A percentile compares a stretch with the other conserved stretches of the same genome.
phyloP scores from a whole-genome alignment of 2,797 vertebrate genomes.

The Anabacerthia variegaticeps region DNA sequence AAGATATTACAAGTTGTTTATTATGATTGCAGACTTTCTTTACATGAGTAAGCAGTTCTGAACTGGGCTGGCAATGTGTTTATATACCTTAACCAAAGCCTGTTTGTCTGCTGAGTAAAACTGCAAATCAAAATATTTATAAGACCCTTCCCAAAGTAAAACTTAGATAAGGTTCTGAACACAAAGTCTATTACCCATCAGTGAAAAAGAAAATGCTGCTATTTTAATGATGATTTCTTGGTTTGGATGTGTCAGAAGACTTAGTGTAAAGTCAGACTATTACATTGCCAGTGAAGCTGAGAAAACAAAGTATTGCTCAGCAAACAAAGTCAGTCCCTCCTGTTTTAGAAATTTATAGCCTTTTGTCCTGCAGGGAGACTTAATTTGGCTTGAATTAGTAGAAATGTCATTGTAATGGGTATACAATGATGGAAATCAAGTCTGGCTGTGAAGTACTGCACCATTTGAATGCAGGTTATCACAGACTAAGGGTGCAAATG shows the following conservation, averaged over 20 bases:
- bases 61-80: not conserved
- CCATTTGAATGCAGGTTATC: not conserved
- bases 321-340: not conserved
- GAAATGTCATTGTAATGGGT: not conserved
- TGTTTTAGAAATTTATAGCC: not conserved
- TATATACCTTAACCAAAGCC: not conserved
- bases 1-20: not conserved
- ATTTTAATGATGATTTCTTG: not conserved
- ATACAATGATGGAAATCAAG: not conserved
- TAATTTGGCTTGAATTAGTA: slow-evolving; percentile 22
- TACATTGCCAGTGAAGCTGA: not conserved
- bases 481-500: not conserved
- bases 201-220: not conserved
- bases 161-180: not conserved
- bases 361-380: not conserved
- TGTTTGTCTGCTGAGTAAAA: not conserved
- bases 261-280: not conserved
- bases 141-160: not conserved
- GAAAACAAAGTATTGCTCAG: not conserved
- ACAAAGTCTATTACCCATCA: not conserved
- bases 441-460: not conserved
- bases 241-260: not conserved
- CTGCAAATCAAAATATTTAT: slow-evolving; percentile 5
- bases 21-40: not conserved
- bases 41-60: not conserved